Percentiles rank a stretch among this genome's conserved stretches.
These are phyloP conservation scores for Trachelipus rathkii DNA, from an alignment of 1,140 invertebrate genomes.

Conservation along the genomic window DNA sequence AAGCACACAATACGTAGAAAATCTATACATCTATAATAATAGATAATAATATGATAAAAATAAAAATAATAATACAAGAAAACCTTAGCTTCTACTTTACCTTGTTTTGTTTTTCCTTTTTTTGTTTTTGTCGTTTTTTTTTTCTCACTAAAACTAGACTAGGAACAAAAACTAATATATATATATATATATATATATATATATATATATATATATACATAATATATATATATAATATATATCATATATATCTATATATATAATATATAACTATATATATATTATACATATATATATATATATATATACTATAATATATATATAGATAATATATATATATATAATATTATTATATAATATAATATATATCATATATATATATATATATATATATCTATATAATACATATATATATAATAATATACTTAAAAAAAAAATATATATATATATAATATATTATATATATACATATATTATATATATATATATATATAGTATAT, in stretches of 20 bases:
- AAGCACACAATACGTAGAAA: background rate
- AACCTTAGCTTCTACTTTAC: background rate
- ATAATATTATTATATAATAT: background rate
- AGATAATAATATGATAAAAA: background rate
- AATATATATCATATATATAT: no score
- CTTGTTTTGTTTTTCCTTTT: background rate
- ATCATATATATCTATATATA: background rate
- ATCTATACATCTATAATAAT: background rate
- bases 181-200: constrained; percentile 15
- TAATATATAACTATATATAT: background rate
- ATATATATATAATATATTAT: no score
- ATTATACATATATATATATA: background rate
- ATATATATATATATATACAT: constrained; percentile 2
- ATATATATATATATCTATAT: no score
- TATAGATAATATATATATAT: no score
- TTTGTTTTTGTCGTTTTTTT: no score
- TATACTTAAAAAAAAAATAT: no score
- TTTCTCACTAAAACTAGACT: background rate
- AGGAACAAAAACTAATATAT: background rate
- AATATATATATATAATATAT: constrained; percentile 15
- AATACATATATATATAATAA: no score
- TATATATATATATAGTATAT: no score
- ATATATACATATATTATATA: no score
- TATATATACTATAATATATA: background rate
- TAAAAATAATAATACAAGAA: background rate